Evolutionary conservation across 1,140 invertebrate genomes (phyloP).

Genomic region (Charaxes varanes): DNA sequence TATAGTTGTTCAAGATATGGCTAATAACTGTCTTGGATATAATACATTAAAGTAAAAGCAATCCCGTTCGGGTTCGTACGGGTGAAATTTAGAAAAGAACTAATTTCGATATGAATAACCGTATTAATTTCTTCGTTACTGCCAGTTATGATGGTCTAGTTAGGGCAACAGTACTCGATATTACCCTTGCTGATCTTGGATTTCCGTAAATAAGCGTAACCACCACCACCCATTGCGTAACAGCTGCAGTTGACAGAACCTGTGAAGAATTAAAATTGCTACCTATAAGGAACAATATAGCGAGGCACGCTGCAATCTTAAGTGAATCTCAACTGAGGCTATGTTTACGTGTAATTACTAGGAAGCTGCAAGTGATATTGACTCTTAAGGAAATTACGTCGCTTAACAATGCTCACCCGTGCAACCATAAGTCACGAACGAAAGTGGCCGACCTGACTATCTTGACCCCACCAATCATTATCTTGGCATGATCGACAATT

Average conservation of each 20-base stretch:
- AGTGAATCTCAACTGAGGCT: conserved; percentile 14
- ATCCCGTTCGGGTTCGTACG: too few relatives aligned
- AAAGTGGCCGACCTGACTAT: conserved; percentile 29
- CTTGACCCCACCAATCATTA: conserved; percentile 17
- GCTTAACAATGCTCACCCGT: conserved; percentile 26
- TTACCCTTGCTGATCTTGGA: too few relatives aligned
- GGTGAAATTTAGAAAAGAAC: too few relatives aligned
- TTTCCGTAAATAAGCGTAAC: not conserved
- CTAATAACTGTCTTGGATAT: too few relatives aligned
- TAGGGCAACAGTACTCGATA: too few relatives aligned
- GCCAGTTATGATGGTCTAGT: too few relatives aligned
- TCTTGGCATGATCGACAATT: conserved; percentile 12
- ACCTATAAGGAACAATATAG: conserved; percentile 7
- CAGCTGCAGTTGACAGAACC: not conserved
- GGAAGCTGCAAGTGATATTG: conserved; percentile 39
- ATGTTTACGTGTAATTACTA: conserved; percentile 24
- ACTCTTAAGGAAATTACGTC: conserved; percentile 32
- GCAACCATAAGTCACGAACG: conserved; percentile 31
- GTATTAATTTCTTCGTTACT: too few relatives aligned
- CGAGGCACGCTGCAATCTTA: conserved; percentile 8
- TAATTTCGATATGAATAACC: too few relatives aligned
- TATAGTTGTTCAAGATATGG: too few relatives aligned
- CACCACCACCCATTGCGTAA: not conserved
- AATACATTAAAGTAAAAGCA: too few relatives aligned
- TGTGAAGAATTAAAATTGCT: not conserved